A percentile compares a stretch with the other conserved stretches of the same genome.
Conservation (phyloP, 2,113 vertebrate species). For the Egretta garzetta region DNA sequence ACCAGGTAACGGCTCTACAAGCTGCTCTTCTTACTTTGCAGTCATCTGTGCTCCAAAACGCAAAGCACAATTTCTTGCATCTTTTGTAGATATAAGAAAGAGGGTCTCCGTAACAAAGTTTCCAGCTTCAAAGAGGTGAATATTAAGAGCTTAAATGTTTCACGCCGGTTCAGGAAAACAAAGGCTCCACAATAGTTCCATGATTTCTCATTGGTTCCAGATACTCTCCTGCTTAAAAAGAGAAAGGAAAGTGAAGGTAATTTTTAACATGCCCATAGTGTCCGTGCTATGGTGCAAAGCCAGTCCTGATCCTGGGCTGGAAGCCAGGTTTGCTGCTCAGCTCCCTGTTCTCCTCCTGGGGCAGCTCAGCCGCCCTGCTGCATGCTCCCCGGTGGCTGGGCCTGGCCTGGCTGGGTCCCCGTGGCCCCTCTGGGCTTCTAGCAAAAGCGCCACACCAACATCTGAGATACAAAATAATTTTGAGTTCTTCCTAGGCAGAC, state of each 20-base stretch:
- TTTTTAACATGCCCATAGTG: background rate
- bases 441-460: rapidly evolving
- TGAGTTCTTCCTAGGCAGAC: background rate
- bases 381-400: rapidly evolving
- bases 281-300: background rate
- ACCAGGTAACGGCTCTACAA: background rate
- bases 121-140: background rate
- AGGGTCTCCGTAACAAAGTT: background rate
- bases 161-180: background rate
- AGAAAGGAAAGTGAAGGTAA: background rate
- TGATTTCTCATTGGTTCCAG: background rate
- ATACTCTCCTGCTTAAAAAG: background rate
- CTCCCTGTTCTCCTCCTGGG: background rate
- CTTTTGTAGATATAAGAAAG: background rate
- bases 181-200: background rate
- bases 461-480: rapidly evolving
- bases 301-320: background rate
- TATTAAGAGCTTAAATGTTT: background rate
- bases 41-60: background rate
- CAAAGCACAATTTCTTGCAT: background rate
- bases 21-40: background rate
- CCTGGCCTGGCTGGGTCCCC: too few relatives aligned
- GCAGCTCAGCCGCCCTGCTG: background rate
- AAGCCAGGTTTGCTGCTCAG: background rate
- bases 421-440: background rate